A percentile compares a stretch with the other conserved stretches of the same genome.
These are phyloP conservation scores for Carassius auratus DNA, from an alignment of 2,113 vertebrate species.

Conservation along the genomic window DNA sequence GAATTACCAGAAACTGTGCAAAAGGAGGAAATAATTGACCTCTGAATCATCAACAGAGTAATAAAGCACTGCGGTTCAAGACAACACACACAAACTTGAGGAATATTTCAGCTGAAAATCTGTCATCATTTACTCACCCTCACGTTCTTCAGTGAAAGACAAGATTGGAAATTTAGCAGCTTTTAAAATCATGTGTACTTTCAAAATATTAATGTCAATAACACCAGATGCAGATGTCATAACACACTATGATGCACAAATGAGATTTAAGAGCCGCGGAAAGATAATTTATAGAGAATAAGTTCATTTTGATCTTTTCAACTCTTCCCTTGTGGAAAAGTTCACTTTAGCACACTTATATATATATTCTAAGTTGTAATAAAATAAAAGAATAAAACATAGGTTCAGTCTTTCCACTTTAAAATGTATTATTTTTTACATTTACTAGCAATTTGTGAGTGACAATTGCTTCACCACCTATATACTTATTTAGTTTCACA, in stretches of 20 bases:
- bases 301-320: neutral
- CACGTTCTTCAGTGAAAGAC: neutral
- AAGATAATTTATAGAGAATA: neutral
- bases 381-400: no score
- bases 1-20: neutral
- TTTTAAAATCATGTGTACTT: neutral
- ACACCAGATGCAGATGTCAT: neutral
- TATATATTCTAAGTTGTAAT: no score
- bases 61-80: neutral
- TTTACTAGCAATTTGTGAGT: no score
- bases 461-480: no score
- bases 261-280: neutral
- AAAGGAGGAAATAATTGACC: neutral
- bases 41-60: neutral
- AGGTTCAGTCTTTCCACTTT: no score
- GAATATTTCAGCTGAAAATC: neutral
- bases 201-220: neutral
- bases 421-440: no score
- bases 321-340: neutral
- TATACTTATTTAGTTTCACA: no score
- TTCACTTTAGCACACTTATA: neutral
- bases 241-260: neutral
- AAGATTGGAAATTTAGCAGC: neutral
- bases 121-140: neutral
- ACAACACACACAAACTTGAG: neutral